Evolutionary conservation across 2,113 vertebrate species (phyloP).

Genomic region (Lathamus discolor): DNA sequence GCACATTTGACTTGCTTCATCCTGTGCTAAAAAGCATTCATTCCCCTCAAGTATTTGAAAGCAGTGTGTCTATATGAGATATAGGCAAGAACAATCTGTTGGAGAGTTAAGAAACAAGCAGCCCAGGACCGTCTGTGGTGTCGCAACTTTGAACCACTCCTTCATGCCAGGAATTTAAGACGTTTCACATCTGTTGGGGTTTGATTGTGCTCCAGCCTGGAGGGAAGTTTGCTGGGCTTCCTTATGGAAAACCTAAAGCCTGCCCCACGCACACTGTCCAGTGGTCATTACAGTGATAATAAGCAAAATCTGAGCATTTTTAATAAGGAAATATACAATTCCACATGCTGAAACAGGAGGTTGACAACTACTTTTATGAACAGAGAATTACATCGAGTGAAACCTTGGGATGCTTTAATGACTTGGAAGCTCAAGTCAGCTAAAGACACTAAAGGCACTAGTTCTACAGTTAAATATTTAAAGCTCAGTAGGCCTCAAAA

Average conservation of each 20-base stretch:
- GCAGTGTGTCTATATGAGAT: not conserved
- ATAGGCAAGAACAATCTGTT: not conserved
- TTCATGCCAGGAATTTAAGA: not conserved
- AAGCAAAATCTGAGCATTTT: not conserved
- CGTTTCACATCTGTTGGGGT: constrained; percentile 15
- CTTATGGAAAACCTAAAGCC: not conserved
- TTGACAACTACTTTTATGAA: not conserved
- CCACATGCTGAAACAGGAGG: not conserved
- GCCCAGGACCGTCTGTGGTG: not conserved
- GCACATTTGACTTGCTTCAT: not conserved
- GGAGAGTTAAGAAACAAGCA: not conserved
- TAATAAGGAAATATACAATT: not conserved
- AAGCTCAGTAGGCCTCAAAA: not conserved
- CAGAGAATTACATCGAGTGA: not conserved
- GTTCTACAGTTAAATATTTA: not conserved
- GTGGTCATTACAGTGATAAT: rapidly evolving
- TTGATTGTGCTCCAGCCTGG: not conserved
- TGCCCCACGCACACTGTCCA: not conserved
- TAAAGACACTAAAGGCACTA: not conserved
- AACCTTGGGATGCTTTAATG: not conserved
- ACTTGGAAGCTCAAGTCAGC: not conserved
- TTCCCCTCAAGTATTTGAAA: not conserved
- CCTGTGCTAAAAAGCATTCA: not conserved
- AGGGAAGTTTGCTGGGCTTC: not conserved
- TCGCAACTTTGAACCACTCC: not conserved